Conservation (phyloP, 2,888 invertebrate genomes). For the Diachrysia chrysitis region DNA sequence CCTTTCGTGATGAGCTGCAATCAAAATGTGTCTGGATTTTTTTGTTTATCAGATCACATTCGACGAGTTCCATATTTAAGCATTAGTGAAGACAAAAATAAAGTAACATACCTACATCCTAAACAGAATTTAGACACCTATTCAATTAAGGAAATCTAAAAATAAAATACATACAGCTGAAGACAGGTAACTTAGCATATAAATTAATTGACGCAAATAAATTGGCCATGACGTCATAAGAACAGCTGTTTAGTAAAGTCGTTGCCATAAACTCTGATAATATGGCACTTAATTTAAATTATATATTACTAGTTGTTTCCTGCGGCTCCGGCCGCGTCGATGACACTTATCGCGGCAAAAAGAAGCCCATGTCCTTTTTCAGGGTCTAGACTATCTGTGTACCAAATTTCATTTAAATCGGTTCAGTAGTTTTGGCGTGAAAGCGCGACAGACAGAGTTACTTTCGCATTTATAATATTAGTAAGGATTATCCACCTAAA, state of each 20-base stretch:
- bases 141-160: not conserved
- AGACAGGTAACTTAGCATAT: not conserved
- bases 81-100: too few species aligned
- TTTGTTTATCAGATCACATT: not conserved
- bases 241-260: not conserved
- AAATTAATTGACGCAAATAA: constrained; percentile 1
- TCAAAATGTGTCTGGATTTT: constrained; percentile 5
- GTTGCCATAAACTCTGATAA: not conserved
- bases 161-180: not conserved
- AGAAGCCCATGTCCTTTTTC: too few species aligned
- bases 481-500: not conserved
- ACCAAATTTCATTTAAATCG: too few species aligned
- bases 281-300: too few species aligned
- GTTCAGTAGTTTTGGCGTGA: too few species aligned
- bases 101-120: not conserved
- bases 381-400: too few species aligned
- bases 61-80: not conserved
- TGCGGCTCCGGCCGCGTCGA: too few species aligned
- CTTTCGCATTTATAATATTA: too few species aligned
- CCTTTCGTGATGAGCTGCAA: constrained; percentile 4
- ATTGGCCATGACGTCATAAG: not conserved
- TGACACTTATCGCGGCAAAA: too few species aligned
- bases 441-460: too few species aligned
- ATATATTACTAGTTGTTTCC: too few species aligned
- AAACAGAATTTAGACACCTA: not conserved